These are phyloP conservation scores for Drosophila bunnanda DNA, from an alignment of 2,888 invertebrate species.

Conservation along the genomic window DNA sequence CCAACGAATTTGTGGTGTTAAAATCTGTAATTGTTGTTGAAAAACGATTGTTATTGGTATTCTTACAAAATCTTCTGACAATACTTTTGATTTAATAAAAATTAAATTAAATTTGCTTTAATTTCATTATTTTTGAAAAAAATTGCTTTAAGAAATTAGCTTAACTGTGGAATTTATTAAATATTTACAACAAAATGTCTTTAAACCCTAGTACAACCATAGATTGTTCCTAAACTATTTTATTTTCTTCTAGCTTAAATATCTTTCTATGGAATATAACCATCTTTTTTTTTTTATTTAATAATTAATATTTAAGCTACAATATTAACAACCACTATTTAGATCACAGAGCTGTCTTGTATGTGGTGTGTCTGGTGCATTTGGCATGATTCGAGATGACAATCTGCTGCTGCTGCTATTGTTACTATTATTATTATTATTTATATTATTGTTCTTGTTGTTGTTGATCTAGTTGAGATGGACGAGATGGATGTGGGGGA, in stretches of 20 bases:
- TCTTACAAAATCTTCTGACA: neutral
- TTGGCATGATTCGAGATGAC: conserved; percentile 39
- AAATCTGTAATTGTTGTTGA: neutral
- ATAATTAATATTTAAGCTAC: neutral
- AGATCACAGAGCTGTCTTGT: conserved; percentile 18
- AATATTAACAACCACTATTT: neutral
- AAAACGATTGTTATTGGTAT: too few relatives aligned
- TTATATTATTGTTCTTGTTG: conserved; percentile 9
- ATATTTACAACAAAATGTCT: too few relatives aligned
- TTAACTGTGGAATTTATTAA: too few relatives aligned
- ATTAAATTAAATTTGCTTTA: too few relatives aligned
- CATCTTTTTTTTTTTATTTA: neutral
- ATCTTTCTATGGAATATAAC: too few relatives aligned
- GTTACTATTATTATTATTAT: conserved; percentile 12
- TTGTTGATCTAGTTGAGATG: conserved; percentile 31
- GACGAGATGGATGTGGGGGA: conserved; percentile 20
- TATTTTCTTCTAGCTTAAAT: neutral
- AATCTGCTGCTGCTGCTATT: conserved; percentile 33
- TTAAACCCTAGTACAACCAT: neutral
- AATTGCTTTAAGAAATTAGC: neutral
- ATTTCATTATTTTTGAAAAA: too few relatives aligned
- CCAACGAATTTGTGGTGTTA: neutral
- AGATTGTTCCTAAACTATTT: neutral
- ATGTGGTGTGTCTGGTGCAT: conserved; percentile 19
- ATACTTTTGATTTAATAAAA: too few relatives aligned